Conservation (phyloP, 2,888 invertebrate genomes). For the Agrotis clavis region DNA sequence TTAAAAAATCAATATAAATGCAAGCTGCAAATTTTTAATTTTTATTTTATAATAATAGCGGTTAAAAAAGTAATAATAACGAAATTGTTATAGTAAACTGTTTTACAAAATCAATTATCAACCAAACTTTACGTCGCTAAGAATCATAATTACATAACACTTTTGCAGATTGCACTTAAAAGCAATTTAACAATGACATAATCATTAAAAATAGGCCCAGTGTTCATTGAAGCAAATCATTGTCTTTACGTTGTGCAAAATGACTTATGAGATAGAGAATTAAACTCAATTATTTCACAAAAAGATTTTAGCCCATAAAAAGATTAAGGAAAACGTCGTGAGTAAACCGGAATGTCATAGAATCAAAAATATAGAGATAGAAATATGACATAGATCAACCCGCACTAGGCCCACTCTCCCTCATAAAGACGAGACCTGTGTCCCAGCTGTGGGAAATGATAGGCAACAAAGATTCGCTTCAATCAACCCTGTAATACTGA, state of each 20-base stretch:
- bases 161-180: constrained; percentile 52
- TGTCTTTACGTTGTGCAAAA: constrained; percentile 18
- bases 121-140: neutral
- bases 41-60: neutral
- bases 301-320: neutral
- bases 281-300: neutral
- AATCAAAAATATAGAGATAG: neutral
- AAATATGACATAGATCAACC: neutral
- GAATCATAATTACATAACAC: constrained; percentile 27
- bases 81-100: neutral
- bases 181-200: constrained; percentile 35
- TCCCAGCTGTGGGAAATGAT: neutral
- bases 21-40: constrained; percentile 21
- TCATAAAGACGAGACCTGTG: neutral
- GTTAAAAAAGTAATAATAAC: neutral
- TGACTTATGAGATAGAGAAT: constrained; percentile 22
- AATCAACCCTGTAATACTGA: constrained; percentile 38
- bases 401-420: neutral
- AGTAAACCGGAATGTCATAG: fast-evolving
- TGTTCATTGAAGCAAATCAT: constrained; percentile 56
- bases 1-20: constrained; percentile 1
- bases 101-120: neutral
- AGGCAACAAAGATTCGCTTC: constrained; percentile 25
- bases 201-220: constrained; percentile 39
- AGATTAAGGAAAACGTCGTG: neutral